phyloP scores from a whole-genome alignment of 2,113 vertebrate genomes.

The Verasper variegatus region DNA sequence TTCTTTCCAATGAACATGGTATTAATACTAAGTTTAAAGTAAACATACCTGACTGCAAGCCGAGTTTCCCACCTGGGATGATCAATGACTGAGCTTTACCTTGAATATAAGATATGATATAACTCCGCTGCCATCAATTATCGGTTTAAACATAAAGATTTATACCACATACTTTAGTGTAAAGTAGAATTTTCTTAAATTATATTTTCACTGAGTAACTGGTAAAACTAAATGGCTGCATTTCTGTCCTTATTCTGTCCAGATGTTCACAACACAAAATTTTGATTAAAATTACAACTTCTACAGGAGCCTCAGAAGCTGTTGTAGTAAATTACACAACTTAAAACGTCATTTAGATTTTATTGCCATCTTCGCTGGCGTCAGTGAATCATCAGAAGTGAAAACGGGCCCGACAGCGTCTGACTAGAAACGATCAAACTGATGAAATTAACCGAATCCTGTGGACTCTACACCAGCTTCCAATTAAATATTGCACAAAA shows the following conservation, averaged over 20 bases:
- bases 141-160: slow-evolving; percentile 4
- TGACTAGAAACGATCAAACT: slow-evolving; percentile 25
- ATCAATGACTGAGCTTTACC: too few relatives aligned
- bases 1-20: too few relatives aligned
- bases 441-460: slow-evolving; percentile 32
- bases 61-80: too few relatives aligned
- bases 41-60: too few relatives aligned
- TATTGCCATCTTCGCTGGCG: slow-evolving; percentile 4
- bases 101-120: background rate
- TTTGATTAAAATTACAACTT: background rate
- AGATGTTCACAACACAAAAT: background rate
- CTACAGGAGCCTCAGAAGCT: background rate
- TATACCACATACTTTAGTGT: background rate
- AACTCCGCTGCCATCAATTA: background rate
- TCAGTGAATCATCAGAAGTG: slow-evolving; percentile 30
- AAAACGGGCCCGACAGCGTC: slow-evolving; percentile 30
- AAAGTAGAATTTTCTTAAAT: background rate
- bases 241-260: background rate
- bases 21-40: too few relatives aligned
- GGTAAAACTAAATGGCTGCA: background rate
- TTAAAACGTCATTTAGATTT: slow-evolving; percentile 25
- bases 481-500: slow-evolving; percentile 24
- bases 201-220: background rate
- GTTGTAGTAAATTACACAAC: background rate
- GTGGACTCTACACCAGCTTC: slow-evolving; percentile 15